Evolutionary conservation across 2,797 vertebrate species (phyloP).

Genomic region (Miichthys miiuy): DNA sequence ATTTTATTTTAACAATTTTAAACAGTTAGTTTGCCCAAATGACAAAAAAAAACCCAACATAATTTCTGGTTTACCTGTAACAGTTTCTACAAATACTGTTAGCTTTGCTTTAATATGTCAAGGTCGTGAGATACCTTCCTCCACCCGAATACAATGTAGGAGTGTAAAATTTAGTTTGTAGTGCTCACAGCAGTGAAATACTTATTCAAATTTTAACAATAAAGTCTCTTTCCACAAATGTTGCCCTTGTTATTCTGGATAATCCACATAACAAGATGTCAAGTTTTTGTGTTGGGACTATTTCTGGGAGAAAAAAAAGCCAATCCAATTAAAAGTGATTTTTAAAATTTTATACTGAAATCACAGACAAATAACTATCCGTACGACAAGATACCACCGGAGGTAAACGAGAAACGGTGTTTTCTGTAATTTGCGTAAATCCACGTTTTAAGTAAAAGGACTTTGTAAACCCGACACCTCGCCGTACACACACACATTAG

Average conservation of each 20-base stretch:
- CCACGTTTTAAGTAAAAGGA: constrained; percentile 21
- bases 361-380: neutral
- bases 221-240: neutral
- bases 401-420: neutral
- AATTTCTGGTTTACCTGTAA: neutral
- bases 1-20: neutral
- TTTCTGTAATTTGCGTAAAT: constrained; percentile 17
- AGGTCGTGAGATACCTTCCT: neutral
- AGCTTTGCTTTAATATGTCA: too few relatives aligned
- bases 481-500: constrained; percentile 12
- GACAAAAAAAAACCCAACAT: neutral
- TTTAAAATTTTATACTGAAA: too few relatives aligned
- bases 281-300: neutral
- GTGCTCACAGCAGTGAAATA: neutral
- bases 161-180: neutral
- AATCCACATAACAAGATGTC: neutral
- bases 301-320: neutral
- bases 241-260: neutral
- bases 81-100: neutral
- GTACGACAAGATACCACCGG: neutral
- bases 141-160: too few relatives aligned
- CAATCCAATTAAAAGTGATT: neutral
- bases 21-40: neutral
- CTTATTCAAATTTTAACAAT: neutral
- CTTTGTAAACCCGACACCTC: constrained; percentile 13